phyloP scores from a whole-genome alignment of 2,797 vertebrate species.

The Menidia menidia region DNA sequence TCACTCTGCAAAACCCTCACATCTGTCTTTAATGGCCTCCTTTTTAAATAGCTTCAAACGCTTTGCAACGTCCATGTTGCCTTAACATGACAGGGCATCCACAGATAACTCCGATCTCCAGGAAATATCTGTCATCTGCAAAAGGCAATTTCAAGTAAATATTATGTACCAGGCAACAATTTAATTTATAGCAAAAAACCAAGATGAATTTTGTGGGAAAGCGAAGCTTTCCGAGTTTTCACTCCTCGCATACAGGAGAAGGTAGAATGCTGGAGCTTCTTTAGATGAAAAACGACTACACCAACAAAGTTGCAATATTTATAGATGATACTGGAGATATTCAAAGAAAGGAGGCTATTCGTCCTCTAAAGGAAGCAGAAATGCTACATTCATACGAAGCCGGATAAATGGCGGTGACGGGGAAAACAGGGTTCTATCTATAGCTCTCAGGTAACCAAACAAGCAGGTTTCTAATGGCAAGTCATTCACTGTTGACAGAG shows the following conservation, averaged over 20 bases:
- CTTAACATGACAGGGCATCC: conserved; percentile 16
- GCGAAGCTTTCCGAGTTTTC: conserved; percentile 1
- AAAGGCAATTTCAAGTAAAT: neutral
- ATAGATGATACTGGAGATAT: conserved; percentile 17
- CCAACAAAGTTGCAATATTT: conserved; percentile 1
- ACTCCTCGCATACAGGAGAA: neutral
- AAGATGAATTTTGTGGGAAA: conserved; percentile 8
- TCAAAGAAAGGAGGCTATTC: conserved; percentile 14
- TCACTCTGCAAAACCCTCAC: conserved; percentile 11
- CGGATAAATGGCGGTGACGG: conserved; percentile 33
- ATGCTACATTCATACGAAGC: conserved; percentile 17
- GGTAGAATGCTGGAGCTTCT: neutral
- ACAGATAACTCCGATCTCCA: neutral
- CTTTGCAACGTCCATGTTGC: conserved; percentile 13
- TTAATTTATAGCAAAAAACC: conserved; percentile 8
- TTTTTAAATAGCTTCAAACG: conserved; percentile 14
- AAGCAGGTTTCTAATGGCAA: conserved; percentile 41
- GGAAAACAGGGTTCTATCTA: conserved; percentile 27
- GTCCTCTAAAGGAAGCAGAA: conserved; percentile 24
- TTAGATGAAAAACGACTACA: conserved; percentile 10
- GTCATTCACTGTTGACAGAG: conserved; percentile 57
- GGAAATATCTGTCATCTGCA: conserved; percentile 4
- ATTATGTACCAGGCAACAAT: neutral
- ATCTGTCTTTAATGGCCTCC: conserved; percentile 8
- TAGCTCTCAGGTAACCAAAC: conserved; percentile 55